phyloP scores from a whole-genome alignment of 2,113 vertebrate genomes.

The Lampris megalopsis region DNA sequence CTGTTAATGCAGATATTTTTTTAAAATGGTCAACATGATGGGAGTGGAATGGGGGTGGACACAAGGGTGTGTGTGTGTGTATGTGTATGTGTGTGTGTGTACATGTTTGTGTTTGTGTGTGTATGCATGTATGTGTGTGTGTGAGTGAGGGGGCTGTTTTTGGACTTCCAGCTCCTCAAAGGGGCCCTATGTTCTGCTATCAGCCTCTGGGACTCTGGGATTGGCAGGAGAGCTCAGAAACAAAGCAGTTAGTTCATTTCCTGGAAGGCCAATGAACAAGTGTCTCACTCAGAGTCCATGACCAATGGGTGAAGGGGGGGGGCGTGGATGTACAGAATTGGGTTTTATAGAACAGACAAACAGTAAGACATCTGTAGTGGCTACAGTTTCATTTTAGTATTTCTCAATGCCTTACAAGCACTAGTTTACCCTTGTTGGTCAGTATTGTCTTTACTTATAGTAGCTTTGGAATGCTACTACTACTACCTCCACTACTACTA shows the following conservation, averaged over 20 bases:
- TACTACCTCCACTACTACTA: too few species aligned
- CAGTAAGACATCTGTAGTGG: not conserved
- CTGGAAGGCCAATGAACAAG: conserved; percentile 71
- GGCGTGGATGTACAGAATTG: conserved; percentile 35
- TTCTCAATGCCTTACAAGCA: not conserved
- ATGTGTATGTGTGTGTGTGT: conserved; percentile 29
- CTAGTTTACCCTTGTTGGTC: not conserved
- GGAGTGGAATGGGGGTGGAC: conserved; percentile 60
- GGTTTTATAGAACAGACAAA: conserved; percentile 14
- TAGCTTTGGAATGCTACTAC: too few species aligned
- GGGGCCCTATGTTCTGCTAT: conserved; percentile 74
- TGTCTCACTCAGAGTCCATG: conserved; percentile 64
- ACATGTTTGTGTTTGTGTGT: conserved; percentile 1
- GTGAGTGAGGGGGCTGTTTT: conserved; percentile 68
- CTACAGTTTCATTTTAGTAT: conserved; percentile 8
- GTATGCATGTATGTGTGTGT: conserved; percentile 37
- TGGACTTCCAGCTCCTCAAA: conserved; percentile 69
- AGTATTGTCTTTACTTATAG: too few species aligned
- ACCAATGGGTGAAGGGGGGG: conserved; percentile 46
- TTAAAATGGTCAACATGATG: conserved; percentile 63
- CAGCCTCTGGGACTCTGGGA: conserved; percentile 72
- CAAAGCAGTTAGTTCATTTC: conserved; percentile 81
- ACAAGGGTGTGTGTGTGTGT: conserved; percentile 60
- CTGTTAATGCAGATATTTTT: conserved; percentile 64
- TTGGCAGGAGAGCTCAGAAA: conserved; percentile 64